Conservation (phyloP, 2,888 invertebrate species). For the Eristalis arbustorum region DNA sequence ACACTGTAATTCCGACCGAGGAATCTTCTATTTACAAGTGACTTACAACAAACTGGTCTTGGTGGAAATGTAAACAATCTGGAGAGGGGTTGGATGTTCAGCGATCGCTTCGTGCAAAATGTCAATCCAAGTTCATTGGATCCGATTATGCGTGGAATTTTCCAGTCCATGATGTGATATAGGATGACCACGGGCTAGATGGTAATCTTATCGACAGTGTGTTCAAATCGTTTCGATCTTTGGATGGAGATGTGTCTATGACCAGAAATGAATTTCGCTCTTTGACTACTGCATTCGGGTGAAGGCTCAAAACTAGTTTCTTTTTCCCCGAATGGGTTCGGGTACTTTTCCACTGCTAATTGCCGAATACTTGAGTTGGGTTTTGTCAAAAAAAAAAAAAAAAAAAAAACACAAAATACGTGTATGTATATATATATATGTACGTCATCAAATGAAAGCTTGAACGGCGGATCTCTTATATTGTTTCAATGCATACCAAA, state of each 20-base stretch:
- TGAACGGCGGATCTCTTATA: constrained; percentile 13
- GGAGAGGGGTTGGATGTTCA: not conserved
- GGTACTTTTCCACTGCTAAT: constrained; percentile 38
- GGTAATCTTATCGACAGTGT: constrained; percentile 20
- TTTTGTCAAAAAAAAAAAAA: constrained; percentile 5
- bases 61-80: constrained; percentile 29
- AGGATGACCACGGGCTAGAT: not conserved
- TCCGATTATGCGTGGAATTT: constrained; percentile 27
- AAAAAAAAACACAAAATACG: no score
- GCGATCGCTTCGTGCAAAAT: not conserved
- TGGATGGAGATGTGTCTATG: not conserved
- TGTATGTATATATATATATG: not conserved
- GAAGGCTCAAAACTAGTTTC: constrained; percentile 14
- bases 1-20: not conserved
- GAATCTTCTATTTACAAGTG: not conserved
- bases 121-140: not conserved
- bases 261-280: not conserved
- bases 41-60: not conserved
- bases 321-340: not conserved
- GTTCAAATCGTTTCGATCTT: not conserved
- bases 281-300: constrained; percentile 11
- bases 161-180: constrained; percentile 18
- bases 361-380: not conserved
- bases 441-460: constrained; percentile 41
- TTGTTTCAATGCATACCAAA: constrained; percentile 26